These are phyloP conservation scores for Keiferia lycopersicella DNA, from an alignment of 2,888 invertebrate species.

Conservation along the genomic window DNA sequence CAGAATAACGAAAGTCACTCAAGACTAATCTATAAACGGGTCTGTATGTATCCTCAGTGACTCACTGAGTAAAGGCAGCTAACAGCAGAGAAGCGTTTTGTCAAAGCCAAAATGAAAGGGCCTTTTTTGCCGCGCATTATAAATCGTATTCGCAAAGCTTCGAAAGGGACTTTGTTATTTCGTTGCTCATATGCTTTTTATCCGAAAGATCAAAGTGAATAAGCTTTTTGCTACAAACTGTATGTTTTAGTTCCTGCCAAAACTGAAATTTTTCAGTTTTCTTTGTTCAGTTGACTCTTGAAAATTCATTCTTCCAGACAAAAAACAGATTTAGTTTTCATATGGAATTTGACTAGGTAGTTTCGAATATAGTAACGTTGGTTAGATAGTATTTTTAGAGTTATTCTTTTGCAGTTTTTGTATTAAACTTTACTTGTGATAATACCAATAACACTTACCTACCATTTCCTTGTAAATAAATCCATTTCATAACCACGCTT, in stretches of 20 bases:
- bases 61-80: constrained; percentile 45
- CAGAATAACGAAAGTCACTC: background rate
- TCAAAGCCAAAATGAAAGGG: constrained; percentile 49
- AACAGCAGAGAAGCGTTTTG: constrained; percentile 45
- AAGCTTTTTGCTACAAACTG: constrained; percentile 15
- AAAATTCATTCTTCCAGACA: background rate
- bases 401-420: too few relatives aligned
- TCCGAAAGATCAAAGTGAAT: constrained; percentile 25
- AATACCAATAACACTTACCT: too few relatives aligned
- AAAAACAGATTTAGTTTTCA: background rate
- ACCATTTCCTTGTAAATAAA: too few relatives aligned
- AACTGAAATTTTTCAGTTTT: constrained; percentile 8
- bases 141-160: constrained; percentile 41
- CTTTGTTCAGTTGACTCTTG: background rate
- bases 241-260: background rate
- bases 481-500: too few relatives aligned
- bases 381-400: too few relatives aligned
- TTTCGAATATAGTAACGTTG: too few relatives aligned
- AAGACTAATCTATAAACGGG: background rate
- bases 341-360: background rate
- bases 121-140: constrained; percentile 44
- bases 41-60: constrained; percentile 32
- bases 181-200: constrained; percentile 34
- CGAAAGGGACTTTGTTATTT: constrained; percentile 37
- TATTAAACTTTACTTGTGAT: too few relatives aligned